A percentile compares a stretch with the other conserved stretches of the same genome.
Conservation (phyloP, 2,888 invertebrate genomes). For the Drosophila paranaensis region DNA sequence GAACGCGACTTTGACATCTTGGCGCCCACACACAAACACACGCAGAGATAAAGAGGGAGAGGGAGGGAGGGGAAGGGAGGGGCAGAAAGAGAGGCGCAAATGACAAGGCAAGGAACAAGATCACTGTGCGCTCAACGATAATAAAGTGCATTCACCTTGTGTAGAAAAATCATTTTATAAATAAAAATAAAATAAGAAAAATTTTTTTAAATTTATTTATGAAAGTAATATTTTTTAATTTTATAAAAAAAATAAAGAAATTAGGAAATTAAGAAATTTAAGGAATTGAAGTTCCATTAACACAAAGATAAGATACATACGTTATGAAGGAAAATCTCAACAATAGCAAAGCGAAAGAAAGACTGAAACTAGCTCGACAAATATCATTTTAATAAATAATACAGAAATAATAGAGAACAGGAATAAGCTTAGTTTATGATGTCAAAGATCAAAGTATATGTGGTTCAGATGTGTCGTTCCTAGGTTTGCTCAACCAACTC, state of each 20-base stretch:
- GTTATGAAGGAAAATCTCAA: too few species aligned
- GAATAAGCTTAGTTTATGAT: not conserved
- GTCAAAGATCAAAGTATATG: not conserved
- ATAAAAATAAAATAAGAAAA: not conserved
- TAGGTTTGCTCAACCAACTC: not conserved
- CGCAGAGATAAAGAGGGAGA: not conserved
- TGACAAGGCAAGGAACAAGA: conserved; percentile 3
- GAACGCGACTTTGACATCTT: conserved; percentile 59
- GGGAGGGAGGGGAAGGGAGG: not conserved
- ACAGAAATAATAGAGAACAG: too few species aligned
- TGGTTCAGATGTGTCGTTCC: too few species aligned
- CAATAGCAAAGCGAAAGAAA: too few species aligned
- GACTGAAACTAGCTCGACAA: too few species aligned
- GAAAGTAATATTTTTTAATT: too few species aligned
- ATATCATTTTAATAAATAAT: too few species aligned
- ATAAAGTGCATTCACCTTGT: conserved; percentile 53
- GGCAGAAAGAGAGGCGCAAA: not conserved
- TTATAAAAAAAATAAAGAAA: too few species aligned
- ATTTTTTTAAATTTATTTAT: too few species aligned
- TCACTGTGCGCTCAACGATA: conserved; percentile 8
- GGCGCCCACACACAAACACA: conserved; percentile 45
- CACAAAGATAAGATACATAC: too few species aligned
- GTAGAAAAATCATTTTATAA: not conserved
- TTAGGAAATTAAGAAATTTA: too few species aligned
- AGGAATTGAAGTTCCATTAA: too few species aligned